A percentile compares a stretch with the other conserved stretches of the same genome.
Evolutionary conservation across 2,113 vertebrate genomes (phyloP).

Genomic region (Sinocyclocheilus rhinocerous): DNA sequence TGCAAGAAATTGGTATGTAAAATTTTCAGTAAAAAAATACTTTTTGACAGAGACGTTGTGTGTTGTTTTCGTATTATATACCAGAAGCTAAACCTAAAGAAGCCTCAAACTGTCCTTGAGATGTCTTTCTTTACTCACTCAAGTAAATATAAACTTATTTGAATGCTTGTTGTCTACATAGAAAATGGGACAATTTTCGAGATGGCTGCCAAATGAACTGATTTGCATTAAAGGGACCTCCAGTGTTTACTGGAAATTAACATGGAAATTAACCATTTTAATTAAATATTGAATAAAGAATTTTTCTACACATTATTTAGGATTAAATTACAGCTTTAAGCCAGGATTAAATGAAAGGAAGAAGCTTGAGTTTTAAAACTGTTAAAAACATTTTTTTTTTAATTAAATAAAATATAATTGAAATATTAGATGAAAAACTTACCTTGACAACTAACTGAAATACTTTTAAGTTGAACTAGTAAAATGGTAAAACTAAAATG

Average conservation of each 20-base stretch:
- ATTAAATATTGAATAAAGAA: neutral
- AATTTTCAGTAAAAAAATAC: neutral
- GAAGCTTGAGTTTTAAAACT: neutral
- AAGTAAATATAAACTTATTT: neutral
- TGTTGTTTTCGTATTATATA: neutral
- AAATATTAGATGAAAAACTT: neutral
- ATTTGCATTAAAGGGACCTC: neutral
- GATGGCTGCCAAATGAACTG: neutral
- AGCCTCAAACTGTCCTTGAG: neutral
- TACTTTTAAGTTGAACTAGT: neutral
- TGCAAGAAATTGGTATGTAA: neutral
- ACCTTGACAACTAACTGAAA: neutral
- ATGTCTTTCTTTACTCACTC: neutral
- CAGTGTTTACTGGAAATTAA: no score
- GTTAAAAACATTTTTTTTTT: neutral
- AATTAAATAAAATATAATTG: neutral
- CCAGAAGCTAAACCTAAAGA: neutral
- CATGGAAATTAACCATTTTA: neutral
- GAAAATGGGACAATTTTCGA: neutral
- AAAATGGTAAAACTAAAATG: neutral
- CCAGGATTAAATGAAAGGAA: neutral
- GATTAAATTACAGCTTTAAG: no score
- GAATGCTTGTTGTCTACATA: neutral
- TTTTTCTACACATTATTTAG: neutral
- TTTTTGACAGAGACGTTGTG: neutral